phyloP scores from a whole-genome alignment of 2,113 vertebrate species.

The Paracanthobrama guichenoti region DNA sequence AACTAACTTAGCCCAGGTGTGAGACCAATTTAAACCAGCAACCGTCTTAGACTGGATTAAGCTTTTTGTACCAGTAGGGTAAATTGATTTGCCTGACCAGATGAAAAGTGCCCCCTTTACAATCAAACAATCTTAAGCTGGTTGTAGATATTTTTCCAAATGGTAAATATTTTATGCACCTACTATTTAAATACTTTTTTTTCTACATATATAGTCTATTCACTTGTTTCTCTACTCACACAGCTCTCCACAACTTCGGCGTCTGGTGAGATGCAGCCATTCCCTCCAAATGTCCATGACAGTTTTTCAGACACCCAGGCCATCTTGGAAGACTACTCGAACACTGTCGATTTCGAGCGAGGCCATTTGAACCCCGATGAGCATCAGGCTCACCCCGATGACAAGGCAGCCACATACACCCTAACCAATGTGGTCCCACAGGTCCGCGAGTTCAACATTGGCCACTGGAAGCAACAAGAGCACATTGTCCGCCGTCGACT shows the following conservation, averaged over 20 bases:
- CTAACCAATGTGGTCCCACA: conserved; percentile 81
- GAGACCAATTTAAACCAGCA: neutral
- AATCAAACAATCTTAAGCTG: neutral
- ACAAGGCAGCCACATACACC: conserved; percentile 77
- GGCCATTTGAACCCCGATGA: conserved; percentile 78
- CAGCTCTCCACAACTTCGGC: conserved; percentile 64
- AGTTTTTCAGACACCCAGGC: conserved; percentile 68
- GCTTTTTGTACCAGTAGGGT: neutral
- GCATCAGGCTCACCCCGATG: conserved; percentile 68
- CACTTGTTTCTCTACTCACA: neutral
- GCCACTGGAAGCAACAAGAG: conserved; percentile 73
- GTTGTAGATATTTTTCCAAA: neutral
- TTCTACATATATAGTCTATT: neutral
- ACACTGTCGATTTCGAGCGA: conserved; percentile 66
- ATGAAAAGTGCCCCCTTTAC: neutral
- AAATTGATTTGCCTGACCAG: neutral
- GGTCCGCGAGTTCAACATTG: conserved; percentile 71
- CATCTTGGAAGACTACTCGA: conserved; percentile 68
- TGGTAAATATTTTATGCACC: neutral
- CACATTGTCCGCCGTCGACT: conserved; percentile 65
- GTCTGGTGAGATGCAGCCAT: conserved; percentile 71
- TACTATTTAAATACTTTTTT: neutral
- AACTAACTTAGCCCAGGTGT: neutral
- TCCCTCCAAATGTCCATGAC: conserved; percentile 52
- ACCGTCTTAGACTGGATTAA: neutral